Base-by-base conservation (phyloP, 2,888 invertebrate genomes). In the Mesorhabditis belari region DNA sequence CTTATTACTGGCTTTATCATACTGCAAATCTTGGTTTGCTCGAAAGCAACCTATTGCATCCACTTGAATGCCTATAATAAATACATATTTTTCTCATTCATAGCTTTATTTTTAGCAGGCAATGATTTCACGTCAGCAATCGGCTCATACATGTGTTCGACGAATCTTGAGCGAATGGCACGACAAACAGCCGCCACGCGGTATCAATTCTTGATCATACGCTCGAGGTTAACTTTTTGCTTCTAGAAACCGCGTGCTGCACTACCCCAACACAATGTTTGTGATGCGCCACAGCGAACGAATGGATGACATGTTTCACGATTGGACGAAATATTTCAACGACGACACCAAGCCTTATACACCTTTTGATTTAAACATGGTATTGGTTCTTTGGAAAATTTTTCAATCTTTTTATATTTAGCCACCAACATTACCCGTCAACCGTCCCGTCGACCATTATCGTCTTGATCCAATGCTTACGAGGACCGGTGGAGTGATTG, bases 221-320 rank as follows among this genome's bases (percentile, higher is more conserved):
- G n/a, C n/a, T n/a, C n/a, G n/a, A n/a, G n/a, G n/a, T 35, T 35
- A n/a, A 35, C 12, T n/a, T 35, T 35, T 35, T 35, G 44, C 44
- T 35, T n/a, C 44, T n/a, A 35, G 44, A 35, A 35, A 35, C 12
- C 44, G 51, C 51, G 9, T n/a, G 51, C 51, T 50, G 19, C 6
- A n/a, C 51, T 50, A 51, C 21, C 63, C 67, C 9, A 51, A 55
- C 9, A 49, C 58, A 4, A 26, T 73, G 59, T 64, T 71, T 58
- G 68, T 73, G 5, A 73, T 73, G 73, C 53, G 73, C 9, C 73
- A 73, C 27, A 65, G 64, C 29, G 70, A 73, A 52, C 49, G 73
- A 52, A 53, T 73, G 23, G 70, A 73, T 57, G 70, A 73, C 55
- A 57, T 66, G 28, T 66, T 66, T 54, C 61, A 63, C 19, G 65